Evolutionary conservation across 2,888 invertebrate genomes (phyloP), one percentile per base, ranked within the genome.

Genomic region (Agonopterix subpropinquella): DNA sequence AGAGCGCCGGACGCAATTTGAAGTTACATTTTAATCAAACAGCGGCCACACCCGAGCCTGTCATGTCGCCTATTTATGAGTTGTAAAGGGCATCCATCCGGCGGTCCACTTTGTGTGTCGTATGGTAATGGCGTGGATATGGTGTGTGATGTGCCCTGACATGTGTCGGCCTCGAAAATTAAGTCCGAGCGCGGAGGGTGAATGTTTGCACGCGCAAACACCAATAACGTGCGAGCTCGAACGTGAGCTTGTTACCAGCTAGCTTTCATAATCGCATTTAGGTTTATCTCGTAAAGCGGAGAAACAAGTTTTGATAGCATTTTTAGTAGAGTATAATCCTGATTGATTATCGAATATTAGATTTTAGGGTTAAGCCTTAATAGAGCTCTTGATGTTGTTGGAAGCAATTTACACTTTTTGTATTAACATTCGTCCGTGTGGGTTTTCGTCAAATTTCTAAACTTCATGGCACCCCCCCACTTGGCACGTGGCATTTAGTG

Each of bases 21-120:
- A 70, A 75, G 75, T 77, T 73, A 77, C 79, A 74, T 85, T 82
- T 85, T 81, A 86, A 84, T 83, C 80, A 84, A 78, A 79, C 77
- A 73, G 65, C 71, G 77, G 73, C 83, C 80, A 80, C 80, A 77
- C 82, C 82, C 72, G 62, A 60, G 61, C 57, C 28, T 70, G 72
- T 75, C 72, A 73, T 73, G 73, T 71, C 71, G 69, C 67, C 77
- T 78, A 79, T 82, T 80, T 80, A 81, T 76, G 79, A 77, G 77
- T 73, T 75, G 72, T 75, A 71, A 77, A 77, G 75, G 80, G 74
- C 77, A 75, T 75, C 72, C 72, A 72, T 77, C 71, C 70, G 64
- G 62, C 67, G 71, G 71, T 68, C 77, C 74, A 73, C 72, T 77
- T 77, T 77, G 74, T 73, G 70, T 61, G 65, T 62, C 66, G 73